These are phyloP conservation scores for Clunio marinus DNA, from an alignment of 2,888 invertebrate species.

Conservation along the genomic window DNA sequence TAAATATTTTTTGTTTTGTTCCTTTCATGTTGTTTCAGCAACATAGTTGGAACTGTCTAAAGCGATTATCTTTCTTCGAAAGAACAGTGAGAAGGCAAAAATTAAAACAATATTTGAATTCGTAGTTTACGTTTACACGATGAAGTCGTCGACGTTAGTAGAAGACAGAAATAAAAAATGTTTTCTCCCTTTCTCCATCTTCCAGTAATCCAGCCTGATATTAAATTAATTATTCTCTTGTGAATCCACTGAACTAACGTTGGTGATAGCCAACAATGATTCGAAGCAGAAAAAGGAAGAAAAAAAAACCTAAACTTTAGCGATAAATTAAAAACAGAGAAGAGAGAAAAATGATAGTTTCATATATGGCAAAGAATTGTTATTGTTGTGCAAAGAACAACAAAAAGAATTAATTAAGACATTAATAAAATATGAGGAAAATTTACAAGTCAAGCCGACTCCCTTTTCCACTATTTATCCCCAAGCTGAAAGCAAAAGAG, in stretches of 20 bases:
- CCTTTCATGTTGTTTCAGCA: not conserved
- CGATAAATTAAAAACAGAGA: conserved; percentile 32
- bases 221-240: conserved; percentile 37
- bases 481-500: not conserved
- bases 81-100: conserved; percentile 8
- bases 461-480: not conserved
- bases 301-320: not conserved
- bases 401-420: conserved; percentile 37
- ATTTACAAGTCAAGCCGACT: conserved; percentile 26
- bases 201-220: conserved; percentile 6
- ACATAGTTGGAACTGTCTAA: conserved; percentile 2
- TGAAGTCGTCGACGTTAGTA: not conserved
- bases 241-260: conserved; percentile 10
- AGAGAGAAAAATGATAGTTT: conserved; percentile 29
- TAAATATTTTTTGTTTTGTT: conserved; percentile 11
- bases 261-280: conserved; percentile 15
- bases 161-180: not conserved
- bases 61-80: conserved; percentile 22
- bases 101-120: conserved; percentile 22
- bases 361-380: not conserved
- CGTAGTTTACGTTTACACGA: not conserved
- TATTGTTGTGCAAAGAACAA: conserved; percentile 5
- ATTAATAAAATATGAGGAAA: conserved; percentile 33
- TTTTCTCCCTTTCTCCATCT: not conserved
- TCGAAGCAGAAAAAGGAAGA: conserved; percentile 4